A percentile compares a stretch with the other conserved stretches of the same genome.
Evolutionary conservation across 1,140 invertebrate species (phyloP).

Genomic region (Aphelinus atriplicis): DNA sequence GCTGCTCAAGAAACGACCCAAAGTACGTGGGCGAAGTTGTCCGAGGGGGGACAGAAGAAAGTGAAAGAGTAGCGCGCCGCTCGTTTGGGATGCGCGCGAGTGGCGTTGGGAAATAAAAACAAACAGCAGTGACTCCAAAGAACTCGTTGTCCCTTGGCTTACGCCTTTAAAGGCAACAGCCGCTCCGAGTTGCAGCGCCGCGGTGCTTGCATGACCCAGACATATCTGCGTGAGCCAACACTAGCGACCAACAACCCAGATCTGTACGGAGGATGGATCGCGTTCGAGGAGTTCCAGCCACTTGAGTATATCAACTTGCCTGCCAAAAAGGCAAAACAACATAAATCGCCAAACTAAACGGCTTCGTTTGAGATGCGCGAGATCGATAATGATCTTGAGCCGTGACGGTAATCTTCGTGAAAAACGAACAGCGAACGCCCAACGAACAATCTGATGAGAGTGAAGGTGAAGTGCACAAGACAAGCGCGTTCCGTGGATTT

Average conservation of each 20-base stretch:
- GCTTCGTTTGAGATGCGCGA: not conserved
- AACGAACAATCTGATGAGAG: not conserved
- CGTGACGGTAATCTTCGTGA: not conserved
- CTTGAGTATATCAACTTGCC: too few species aligned
- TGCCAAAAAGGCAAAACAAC: too few species aligned
- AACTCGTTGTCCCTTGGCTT: not conserved
- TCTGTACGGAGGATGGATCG: too few species aligned
- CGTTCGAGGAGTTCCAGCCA: too few species aligned
- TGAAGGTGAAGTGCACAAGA: not conserved
- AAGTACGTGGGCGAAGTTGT: conserved; percentile 13
- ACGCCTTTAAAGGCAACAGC: not conserved
- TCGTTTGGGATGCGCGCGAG: not conserved
- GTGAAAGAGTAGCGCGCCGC: conserved; percentile 17
- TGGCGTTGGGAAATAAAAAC: conserved; percentile 19
- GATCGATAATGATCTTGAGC: conserved; percentile 9
- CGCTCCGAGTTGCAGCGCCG: too few species aligned
- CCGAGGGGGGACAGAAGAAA: conserved; percentile 17
- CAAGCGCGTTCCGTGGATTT: conserved; percentile 11
- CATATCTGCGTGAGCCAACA: too few species aligned
- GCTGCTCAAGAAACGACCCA: not conserved
- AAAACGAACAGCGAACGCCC: not conserved
- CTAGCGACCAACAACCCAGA: too few species aligned
- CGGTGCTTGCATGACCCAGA: too few species aligned
- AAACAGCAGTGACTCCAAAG: not conserved
- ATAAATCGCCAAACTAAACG: not conserved